Conservation (phyloP, 2,113 vertebrate species). For the Calidris pygmaea region DNA sequence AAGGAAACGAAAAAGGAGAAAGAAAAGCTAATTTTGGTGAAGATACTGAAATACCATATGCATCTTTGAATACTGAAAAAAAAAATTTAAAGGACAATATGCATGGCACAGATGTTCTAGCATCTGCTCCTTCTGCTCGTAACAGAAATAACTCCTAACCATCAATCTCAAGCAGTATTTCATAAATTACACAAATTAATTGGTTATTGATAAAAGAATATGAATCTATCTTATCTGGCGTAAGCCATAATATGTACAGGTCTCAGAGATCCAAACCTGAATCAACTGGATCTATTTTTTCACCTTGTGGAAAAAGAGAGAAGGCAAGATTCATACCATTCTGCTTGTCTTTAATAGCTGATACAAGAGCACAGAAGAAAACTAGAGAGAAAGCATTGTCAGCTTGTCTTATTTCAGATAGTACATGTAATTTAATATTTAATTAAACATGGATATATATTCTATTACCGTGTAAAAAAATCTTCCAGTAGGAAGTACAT, state of each 20-base stretch:
- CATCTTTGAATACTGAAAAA: neutral
- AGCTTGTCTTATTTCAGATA: neutral
- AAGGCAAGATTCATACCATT: neutral
- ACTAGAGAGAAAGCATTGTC: neutral
- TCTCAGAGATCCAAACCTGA: neutral
- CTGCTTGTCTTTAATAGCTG: neutral
- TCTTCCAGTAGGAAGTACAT: neutral
- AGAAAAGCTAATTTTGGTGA: neutral
- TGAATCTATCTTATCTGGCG: neutral
- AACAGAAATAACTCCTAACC: neutral
- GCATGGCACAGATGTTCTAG: neutral
- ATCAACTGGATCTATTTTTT: neutral
- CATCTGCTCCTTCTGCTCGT: neutral
- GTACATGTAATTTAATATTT: neutral
- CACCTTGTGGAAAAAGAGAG: neutral
- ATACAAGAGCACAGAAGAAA: neutral
- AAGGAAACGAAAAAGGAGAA: neutral
- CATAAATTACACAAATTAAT: neutral
- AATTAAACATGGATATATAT: neutral
- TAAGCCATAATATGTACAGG: neutral
- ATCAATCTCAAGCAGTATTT: neutral
- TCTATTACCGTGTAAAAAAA: neutral
- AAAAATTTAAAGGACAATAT: neutral
- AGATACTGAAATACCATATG: neutral
- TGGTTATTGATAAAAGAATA: no score